A percentile compares a stretch with the other conserved stretches of the same genome.
These are phyloP conservation scores for Rachycentron canadum DNA, from an alignment of 2,797 vertebrate species.

Conservation along the genomic window DNA sequence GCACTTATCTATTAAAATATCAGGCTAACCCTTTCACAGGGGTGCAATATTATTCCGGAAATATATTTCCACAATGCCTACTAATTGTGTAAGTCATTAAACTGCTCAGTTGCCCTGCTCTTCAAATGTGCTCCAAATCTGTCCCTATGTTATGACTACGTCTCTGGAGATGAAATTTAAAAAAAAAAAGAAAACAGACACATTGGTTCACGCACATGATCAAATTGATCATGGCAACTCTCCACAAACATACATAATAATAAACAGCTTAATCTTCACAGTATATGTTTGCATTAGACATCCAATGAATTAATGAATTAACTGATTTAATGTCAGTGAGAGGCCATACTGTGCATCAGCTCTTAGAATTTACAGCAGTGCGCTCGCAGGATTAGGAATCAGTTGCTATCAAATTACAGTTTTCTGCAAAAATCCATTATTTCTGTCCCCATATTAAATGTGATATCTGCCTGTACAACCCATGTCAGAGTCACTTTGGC, in stretches of 20 bases:
- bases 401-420: conserved; percentile 74
- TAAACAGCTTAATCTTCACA: not conserved
- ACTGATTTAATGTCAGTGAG: conserved; percentile 37
- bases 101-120: conserved; percentile 20
- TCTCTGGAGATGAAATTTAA: conserved; percentile 23
- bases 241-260: not conserved
- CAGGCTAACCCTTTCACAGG: conserved; percentile 57
- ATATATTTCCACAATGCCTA: conserved; percentile 34
- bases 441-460: conserved; percentile 74
- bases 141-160: conserved; percentile 11
- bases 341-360: conserved; percentile 29
- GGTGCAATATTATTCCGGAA: conserved; percentile 44
- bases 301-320: conserved; percentile 36
- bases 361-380: conserved; percentile 53
- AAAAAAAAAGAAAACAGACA: conserved; percentile 39
- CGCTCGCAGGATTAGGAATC: conserved; percentile 57
- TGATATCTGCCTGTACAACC: conserved; percentile 76
- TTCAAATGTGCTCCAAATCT: conserved; percentile 23
- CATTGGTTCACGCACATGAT: conserved; percentile 14
- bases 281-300: conserved; percentile 34
- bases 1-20: conserved; percentile 74
- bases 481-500: conserved; percentile 77
- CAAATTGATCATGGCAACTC: conserved; percentile 37
- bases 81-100: conserved; percentile 74
- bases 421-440: conserved; percentile 77